A percentile compares a stretch with the other conserved stretches of the same genome.
Evolutionary conservation across 2,888 invertebrate genomes (phyloP).

Genomic region (Fragum fragum): DNA sequence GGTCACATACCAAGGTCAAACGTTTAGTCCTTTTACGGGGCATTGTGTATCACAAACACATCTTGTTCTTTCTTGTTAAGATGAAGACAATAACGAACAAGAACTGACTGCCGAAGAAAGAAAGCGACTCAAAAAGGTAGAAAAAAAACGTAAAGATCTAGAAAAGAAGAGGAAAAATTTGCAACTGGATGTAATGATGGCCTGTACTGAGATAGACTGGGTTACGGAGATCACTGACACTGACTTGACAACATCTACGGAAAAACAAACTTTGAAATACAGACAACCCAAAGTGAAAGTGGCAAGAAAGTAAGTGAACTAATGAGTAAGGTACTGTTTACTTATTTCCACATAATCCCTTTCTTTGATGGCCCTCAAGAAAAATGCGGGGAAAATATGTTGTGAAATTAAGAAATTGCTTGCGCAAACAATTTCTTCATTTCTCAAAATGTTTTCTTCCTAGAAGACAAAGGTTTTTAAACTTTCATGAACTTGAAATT

Average conservation of each 20-base stretch:
- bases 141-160: constrained; percentile 26
- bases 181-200: constrained; percentile 47
- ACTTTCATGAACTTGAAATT: too few relatives aligned
- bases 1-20: too few relatives aligned
- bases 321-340: too few relatives aligned
- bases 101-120: neutral
- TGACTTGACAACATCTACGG: constrained; percentile 32
- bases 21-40: too few relatives aligned
- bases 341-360: too few relatives aligned
- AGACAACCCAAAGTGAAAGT: constrained; percentile 43
- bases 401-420: too few relatives aligned
- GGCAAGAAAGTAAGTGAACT: constrained; percentile 40
- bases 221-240: constrained; percentile 50
- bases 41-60: too few relatives aligned
- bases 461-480: too few relatives aligned
- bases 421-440: too few relatives aligned
- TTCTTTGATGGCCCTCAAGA: too few relatives aligned
- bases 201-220: constrained; percentile 58
- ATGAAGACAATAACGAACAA: constrained; percentile 18
- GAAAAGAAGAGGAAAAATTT: constrained; percentile 45
- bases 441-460: too few relatives aligned
- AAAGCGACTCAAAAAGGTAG: neutral
- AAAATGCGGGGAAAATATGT: too few relatives aligned
- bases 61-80: neutral
- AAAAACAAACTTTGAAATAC: constrained; percentile 25